These are phyloP conservation scores for Hipparchia semele DNA, from an alignment of 2,888 invertebrate species.

Conservation along the genomic window DNA sequence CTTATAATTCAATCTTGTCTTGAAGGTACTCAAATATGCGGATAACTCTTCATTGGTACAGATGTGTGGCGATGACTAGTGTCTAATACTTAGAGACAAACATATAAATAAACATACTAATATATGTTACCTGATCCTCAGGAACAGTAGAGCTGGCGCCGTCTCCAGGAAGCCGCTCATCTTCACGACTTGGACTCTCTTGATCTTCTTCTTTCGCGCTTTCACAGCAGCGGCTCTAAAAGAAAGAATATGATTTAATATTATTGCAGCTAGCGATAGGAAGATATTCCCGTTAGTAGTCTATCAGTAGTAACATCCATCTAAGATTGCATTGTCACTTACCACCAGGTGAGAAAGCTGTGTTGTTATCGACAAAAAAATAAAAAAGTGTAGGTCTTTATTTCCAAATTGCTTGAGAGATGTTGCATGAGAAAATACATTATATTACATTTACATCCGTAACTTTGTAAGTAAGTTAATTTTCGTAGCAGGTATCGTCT, in stretches of 20 bases:
- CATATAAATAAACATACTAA: too few relatives aligned
- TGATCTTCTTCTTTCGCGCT: conserved; percentile 61
- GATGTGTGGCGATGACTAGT: too few relatives aligned
- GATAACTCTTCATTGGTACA: too few relatives aligned
- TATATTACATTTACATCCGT: not conserved
- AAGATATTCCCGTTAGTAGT: too few relatives aligned
- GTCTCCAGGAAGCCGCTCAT: conserved; percentile 72
- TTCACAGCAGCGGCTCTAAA: conserved; percentile 47
- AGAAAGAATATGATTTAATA: conserved; percentile 26
- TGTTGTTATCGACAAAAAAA: too few relatives aligned
- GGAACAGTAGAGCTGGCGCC: conserved; percentile 73
- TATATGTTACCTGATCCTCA: conserved; percentile 59
- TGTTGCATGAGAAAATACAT: not conserved
- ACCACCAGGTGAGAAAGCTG: too few relatives aligned
- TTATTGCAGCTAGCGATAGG: too few relatives aligned
- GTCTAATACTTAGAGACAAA: too few relatives aligned
- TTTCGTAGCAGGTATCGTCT: conserved; percentile 8
- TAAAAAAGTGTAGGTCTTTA: not conserved
- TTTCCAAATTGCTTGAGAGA: conserved; percentile 11
- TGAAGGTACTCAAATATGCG: not conserved
- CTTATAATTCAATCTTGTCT: not conserved
- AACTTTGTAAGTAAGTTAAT: not conserved
- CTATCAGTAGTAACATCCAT: too few relatives aligned
- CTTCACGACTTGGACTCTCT: conserved; percentile 57
- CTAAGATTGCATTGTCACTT: too few relatives aligned